These are phyloP conservation scores for Trialeurodes vaporariorum DNA, from an alignment of 1,140 invertebrate species.

Conservation along the genomic window DNA sequence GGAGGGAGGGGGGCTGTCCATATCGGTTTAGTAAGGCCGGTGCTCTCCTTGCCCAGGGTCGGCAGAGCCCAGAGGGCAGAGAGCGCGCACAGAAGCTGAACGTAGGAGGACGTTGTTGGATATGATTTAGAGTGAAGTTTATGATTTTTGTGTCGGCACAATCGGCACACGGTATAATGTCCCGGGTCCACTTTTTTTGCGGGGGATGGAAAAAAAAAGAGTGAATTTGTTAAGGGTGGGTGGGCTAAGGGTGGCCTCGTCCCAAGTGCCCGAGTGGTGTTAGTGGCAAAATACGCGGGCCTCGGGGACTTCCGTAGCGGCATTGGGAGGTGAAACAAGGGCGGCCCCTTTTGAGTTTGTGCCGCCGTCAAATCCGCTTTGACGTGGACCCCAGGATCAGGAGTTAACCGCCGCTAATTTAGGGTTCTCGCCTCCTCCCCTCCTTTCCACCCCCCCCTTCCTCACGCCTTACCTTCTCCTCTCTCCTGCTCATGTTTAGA, in stretches of 20 bases:
- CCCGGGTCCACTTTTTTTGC: too few relatives aligned
- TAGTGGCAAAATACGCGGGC: background rate
- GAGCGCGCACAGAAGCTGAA: too few relatives aligned
- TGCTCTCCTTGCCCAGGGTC: too few relatives aligned
- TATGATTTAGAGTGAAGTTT: slow-evolving; percentile 1
- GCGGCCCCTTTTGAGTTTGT: background rate
- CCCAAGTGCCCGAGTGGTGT: background rate
- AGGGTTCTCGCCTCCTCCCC: too few relatives aligned
- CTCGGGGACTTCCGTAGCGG: background rate
- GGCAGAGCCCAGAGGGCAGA: too few relatives aligned
- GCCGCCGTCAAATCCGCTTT: background rate
- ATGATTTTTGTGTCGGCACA: background rate
- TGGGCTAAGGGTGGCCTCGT: background rate
- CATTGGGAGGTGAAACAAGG: background rate
- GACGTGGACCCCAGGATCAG: background rate
- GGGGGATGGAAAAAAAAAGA: background rate
- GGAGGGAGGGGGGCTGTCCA: too few relatives aligned
- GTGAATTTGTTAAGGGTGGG: background rate
- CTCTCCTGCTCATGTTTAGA: too few relatives aligned
- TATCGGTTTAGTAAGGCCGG: too few relatives aligned
- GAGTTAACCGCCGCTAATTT: background rate
- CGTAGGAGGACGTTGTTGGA: background rate
- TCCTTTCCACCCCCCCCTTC: too few relatives aligned
- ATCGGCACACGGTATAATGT: too few relatives aligned
- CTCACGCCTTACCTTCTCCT: too few relatives aligned